These are phyloP conservation scores for Nezara viridula DNA, from an alignment of 2,888 invertebrate genomes.

Conservation along the genomic window DNA sequence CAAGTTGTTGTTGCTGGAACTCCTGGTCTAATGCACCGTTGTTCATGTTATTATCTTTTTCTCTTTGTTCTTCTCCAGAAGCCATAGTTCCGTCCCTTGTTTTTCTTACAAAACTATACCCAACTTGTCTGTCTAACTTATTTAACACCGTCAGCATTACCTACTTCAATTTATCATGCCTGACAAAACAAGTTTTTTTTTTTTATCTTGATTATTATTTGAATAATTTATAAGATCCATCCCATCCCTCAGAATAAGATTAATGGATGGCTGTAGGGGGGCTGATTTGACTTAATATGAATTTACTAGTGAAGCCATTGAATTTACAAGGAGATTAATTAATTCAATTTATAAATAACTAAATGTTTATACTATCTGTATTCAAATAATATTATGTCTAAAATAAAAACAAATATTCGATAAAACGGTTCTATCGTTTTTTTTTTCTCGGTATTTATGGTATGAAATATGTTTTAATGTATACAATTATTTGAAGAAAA, in stretches of 20 bases:
- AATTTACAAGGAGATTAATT: neutral
- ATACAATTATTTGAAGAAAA: neutral
- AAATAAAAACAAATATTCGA: neutral
- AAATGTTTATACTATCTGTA: neutral
- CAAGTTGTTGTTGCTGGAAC: neutral
- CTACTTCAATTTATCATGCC: neutral
- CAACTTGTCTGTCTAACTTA: neutral
- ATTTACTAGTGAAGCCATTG: neutral
- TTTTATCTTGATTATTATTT: neutral
- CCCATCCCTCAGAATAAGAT: neutral
- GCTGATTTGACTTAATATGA: neutral
- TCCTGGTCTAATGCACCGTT: slow-evolving; percentile 17
- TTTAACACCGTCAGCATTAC: neutral
- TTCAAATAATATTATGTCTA: neutral
- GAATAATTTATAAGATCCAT: neutral
- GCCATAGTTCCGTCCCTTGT: slow-evolving; percentile 20
- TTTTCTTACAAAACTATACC: slow-evolving; percentile 4
- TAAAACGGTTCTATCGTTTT: neutral
- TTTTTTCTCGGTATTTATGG: too few relatives aligned
- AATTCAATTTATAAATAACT: neutral
- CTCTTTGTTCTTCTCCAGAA: slow-evolving; percentile 37
- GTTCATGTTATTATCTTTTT: neutral
- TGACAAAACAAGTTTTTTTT: neutral
- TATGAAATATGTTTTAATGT: too few relatives aligned
- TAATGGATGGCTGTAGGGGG: neutral